Conservation (phyloP, 2,888 invertebrate genomes). For the Neria commutata region DNA sequence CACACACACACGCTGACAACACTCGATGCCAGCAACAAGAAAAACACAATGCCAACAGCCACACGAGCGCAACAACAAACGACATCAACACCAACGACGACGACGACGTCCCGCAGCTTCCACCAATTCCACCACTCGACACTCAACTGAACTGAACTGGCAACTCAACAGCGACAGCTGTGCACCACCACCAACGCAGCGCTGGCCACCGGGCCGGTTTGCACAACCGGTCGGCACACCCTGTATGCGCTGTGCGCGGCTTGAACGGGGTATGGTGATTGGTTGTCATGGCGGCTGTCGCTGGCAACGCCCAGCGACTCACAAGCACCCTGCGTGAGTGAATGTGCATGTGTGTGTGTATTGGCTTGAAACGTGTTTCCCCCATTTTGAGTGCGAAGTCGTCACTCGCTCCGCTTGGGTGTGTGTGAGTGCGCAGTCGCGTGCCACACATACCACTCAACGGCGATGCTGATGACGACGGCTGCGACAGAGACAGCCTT, state of each 20-base stretch:
- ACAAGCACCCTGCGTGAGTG: conserved; percentile 4
- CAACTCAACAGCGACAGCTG: background rate
- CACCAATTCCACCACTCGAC: background rate
- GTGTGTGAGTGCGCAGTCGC: conserved; percentile 52
- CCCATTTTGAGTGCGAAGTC: conserved; percentile 50
- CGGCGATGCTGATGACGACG: background rate
- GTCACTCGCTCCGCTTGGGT: background rate
- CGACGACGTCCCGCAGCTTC: conserved; percentile 11
- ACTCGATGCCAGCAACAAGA: conserved; percentile 5
- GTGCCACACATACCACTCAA: conserved; percentile 35
- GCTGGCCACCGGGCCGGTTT: no score
- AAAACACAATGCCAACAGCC: no score
- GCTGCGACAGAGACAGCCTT: conserved; percentile 17
- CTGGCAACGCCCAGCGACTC: conserved; percentile 40
- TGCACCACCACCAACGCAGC: no score
- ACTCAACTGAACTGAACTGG: background rate
- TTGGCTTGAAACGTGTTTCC: conserved; percentile 43
- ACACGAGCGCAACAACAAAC: background rate
- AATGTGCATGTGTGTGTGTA: conserved; percentile 2
- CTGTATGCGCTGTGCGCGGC: conserved; percentile 22
- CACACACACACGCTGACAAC: background rate
- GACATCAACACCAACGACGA: background rate
- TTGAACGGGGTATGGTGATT: conserved; percentile 41
- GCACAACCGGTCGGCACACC: conserved; percentile 26
- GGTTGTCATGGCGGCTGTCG: conserved; percentile 43